These are phyloP conservation scores for Zoanthus sociatus DNA, from an alignment of 92 coral and sea anemone species.

Conservation along the genomic window DNA sequence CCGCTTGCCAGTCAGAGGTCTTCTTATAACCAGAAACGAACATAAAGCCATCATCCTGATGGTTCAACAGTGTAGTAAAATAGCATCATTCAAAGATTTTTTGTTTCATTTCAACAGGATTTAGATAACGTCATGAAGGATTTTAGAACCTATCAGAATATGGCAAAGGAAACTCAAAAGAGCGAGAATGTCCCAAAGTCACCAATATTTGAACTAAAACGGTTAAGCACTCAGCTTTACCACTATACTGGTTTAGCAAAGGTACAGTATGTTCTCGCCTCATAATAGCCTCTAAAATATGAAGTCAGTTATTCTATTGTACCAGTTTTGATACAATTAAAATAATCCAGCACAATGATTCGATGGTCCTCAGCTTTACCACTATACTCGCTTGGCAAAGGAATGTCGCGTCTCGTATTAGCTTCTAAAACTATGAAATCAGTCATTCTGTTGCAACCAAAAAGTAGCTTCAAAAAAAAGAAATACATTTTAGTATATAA, in stretches of 20 bases:
- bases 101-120: slow-evolving; percentile 51
- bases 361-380: too few relatives aligned
- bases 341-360: too few relatives aligned
- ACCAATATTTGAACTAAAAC: slow-evolving; percentile 75
- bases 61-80: neutral
- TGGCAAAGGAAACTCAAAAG: slow-evolving; percentile 26
- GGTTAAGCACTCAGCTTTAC: slow-evolving; percentile 75
- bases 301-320: neutral
- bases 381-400: too few relatives aligned
- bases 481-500: too few relatives aligned
- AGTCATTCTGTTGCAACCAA: too few relatives aligned
- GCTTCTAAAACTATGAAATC: too few relatives aligned
- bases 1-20: too few relatives aligned
- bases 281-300: neutral
- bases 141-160: slow-evolving; percentile 60
- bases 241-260: slow-evolving; percentile 93
- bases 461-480: too few relatives aligned
- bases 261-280: slow-evolving; percentile 50
- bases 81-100: neutral
- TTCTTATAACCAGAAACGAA: too few relatives aligned
- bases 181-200: slow-evolving; percentile 56
- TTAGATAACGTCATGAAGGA: slow-evolving; percentile 72
- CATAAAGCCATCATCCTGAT: too few relatives aligned
- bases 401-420: too few relatives aligned
- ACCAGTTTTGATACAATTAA: too few relatives aligned